These are phyloP conservation scores for Macrobrachium nipponense DNA, from an alignment of 1,140 invertebrate species.

Conservation along the genomic window DNA sequence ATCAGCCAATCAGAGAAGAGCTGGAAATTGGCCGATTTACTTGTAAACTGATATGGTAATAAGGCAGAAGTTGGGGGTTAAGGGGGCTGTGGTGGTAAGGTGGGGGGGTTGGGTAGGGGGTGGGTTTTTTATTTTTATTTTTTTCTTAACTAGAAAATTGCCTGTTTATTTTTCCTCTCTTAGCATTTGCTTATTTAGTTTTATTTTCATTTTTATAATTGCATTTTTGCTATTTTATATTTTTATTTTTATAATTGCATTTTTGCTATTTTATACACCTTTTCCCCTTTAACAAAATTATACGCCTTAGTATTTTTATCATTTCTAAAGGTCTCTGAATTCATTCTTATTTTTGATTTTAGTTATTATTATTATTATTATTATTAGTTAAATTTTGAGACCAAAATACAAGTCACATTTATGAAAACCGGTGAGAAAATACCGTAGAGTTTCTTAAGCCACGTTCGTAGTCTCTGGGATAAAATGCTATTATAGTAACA, in stretches of 20 bases:
- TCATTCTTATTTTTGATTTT: too few species aligned
- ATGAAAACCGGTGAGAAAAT: too few species aligned
- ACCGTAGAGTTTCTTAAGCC: too few species aligned
- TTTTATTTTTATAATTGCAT: not conserved
- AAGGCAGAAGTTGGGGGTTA: not conserved
- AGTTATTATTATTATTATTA: too few species aligned
- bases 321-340: not conserved
- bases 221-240: not conserved
- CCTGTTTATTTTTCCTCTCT: not conserved
- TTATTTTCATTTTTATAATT: not conserved
- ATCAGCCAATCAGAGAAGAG: constrained; percentile 58
- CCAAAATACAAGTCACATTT: too few species aligned
- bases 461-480: too few species aligned
- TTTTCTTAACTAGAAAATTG: not conserved
- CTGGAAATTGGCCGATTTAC: constrained; percentile 59
- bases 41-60: constrained; percentile 61
- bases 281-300: not conserved
- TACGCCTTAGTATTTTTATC: not conserved
- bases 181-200: not conserved
- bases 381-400: too few species aligned
- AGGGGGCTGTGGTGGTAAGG: not conserved
- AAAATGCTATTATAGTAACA: too few species aligned
- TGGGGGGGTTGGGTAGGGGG: not conserved
- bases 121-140: not conserved
- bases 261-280: not conserved